Evolutionary conservation across 2,888 invertebrate species (phyloP).

Genomic region (Metopia argyrocephala): DNA sequence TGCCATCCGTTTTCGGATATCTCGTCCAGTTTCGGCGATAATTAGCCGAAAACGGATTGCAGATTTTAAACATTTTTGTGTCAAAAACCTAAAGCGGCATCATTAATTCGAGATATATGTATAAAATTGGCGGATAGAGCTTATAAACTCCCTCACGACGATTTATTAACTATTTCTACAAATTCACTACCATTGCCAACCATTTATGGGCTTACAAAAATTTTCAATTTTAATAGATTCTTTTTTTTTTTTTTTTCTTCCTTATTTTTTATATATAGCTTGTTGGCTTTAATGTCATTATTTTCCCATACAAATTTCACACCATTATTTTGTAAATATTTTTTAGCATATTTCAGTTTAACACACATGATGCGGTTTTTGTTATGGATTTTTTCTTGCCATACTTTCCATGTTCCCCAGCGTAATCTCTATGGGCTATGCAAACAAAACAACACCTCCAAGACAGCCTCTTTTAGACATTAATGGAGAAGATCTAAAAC

Average conservation of each 20-base stretch:
- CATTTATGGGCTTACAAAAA: no score
- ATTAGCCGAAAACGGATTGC: no score
- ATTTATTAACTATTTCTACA: no score
- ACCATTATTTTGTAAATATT: background rate
- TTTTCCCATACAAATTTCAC: background rate
- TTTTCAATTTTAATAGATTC: background rate
- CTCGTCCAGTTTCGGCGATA: no score
- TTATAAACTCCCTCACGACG: no score
- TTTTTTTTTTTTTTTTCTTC: background rate
- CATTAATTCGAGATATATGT: no score
- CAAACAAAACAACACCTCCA: conserved; percentile 62
- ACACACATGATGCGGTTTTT: background rate
- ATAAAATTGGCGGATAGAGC: no score
- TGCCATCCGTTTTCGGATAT: no score
- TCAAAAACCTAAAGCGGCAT: no score
- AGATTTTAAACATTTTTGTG: no score
- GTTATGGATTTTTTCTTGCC: background rate
- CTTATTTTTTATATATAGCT: no score
- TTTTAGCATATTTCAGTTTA: background rate
- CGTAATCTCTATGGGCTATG: conserved; percentile 37
- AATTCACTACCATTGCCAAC: no score
- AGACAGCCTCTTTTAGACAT: conserved; percentile 53
- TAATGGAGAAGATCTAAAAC: conserved; percentile 28
- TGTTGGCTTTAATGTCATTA: background rate
- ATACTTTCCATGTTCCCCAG: background rate